Evolutionary conservation across 2,888 invertebrate species (phyloP), one percentile per base, ranked within the genome.

Genomic region (Synanthedon formicaeformis): DNA sequence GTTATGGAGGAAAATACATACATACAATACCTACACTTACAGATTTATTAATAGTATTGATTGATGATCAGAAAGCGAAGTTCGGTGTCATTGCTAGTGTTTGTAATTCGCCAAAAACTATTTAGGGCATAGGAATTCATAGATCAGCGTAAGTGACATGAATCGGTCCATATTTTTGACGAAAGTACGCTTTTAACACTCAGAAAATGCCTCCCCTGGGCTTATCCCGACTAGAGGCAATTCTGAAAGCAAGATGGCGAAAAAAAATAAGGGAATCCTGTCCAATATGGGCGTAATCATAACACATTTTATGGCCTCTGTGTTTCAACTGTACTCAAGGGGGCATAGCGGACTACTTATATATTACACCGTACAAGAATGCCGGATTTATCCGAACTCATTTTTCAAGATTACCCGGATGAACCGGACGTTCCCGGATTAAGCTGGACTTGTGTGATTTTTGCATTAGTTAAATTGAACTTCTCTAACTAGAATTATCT

Each of bases 391-490:
- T 50, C 51, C 51, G 23, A 13, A 54, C 53, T 52, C 57, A 60
- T 60, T 60, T 60, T 58, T 60, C 58, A 59, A 51, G 58, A 56
- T 60, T 56, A 60, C 55, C 57, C 55, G 48, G 23, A 49, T 50
- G 49, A 50, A 52, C 41, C 16, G 14, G 18, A 12, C 48, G 40
- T 13, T 23, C 50, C 41, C 50, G 41, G 52, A 50, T 52, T 52
- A 40, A 13, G n/a, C 13, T 34, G 27, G 50, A 40, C 41, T 53
- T 50, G 53, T 53, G 53, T 53, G 53, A 53, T 53, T 53, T 55
- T 51, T 55, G 51, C 55, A 55, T 55, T 52, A 55, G 6, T 40
- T 53, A 50, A 53, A 55, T 55, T 55, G 53, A 50, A 53, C 45
- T 14, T 50, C 41, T 34, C 34, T 45, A 14, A 34, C 34, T 10